phyloP scores from a whole-genome alignment of 2,113 vertebrate genomes.

The Heloderma charlesbogerti region DNA sequence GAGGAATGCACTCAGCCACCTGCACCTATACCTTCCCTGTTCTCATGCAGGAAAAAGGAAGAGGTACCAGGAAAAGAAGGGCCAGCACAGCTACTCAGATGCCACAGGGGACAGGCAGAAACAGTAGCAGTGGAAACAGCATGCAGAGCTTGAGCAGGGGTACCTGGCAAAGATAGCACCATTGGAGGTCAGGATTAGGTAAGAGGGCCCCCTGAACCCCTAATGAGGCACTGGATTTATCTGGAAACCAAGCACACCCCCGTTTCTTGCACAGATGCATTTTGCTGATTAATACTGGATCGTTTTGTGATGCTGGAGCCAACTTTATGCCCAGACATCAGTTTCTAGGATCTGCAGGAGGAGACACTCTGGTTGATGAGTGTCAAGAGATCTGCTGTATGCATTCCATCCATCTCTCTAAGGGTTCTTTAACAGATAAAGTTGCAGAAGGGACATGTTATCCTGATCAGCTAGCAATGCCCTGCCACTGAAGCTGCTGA shows the following conservation, averaged over 20 bases:
- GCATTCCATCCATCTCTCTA: background rate
- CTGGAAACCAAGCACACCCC: background rate
- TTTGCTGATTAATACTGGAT: background rate
- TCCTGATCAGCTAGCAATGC: background rate
- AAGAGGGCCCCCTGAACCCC: no score
- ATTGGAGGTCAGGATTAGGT: background rate
- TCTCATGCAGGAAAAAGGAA: background rate
- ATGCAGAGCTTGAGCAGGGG: background rate
- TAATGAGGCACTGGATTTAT: background rate
- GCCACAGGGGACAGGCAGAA: no score
- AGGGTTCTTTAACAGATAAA: background rate
- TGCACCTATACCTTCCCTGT: background rate
- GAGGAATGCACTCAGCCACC: no score
- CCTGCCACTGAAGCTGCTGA: background rate
- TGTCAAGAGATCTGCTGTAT: background rate
- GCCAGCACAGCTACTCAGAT: no score
- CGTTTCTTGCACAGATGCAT: background rate
- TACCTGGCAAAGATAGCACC: background rate
- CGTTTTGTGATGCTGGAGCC: background rate
- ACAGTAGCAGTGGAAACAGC: background rate
- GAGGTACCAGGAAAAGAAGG: background rate
- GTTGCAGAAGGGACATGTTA: background rate
- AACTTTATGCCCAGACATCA: background rate
- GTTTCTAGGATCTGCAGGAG: background rate
- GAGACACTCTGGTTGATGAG: background rate